phyloP scores from a whole-genome alignment of 2,888 invertebrate genomes.

The Apodemia hepburni region DNA sequence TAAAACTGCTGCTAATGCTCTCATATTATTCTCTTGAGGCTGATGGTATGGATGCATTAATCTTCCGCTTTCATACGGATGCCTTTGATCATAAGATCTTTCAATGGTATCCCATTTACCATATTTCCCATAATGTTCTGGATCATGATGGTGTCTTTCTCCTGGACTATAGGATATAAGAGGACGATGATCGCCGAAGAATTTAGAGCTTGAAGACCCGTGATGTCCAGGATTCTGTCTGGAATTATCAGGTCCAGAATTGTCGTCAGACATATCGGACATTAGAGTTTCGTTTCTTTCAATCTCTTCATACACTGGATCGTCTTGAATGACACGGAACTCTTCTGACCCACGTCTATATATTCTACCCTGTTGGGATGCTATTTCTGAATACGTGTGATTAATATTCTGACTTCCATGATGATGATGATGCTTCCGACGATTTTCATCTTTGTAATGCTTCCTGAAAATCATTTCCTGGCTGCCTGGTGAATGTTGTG shows the following conservation, averaged over 20 bases:
- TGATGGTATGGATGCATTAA: conserved; percentile 76
- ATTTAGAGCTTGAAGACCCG: conserved; percentile 81
- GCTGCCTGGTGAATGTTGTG: conserved; percentile 70
- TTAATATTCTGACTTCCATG: conserved; percentile 81
- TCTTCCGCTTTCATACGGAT: conserved; percentile 70
- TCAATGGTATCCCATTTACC: conserved; percentile 77
- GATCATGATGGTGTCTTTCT: conserved; percentile 76
- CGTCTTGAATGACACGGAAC: conserved; percentile 82
- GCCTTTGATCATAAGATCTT: conserved; percentile 68
- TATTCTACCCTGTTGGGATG: conserved; percentile 68
- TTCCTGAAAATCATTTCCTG: conserved; percentile 71
- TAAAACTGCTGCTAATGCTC: conserved; percentile 87
- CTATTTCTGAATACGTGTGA: conserved; percentile 89
- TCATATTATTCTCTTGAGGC: conserved; percentile 78
- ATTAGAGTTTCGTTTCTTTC: conserved; percentile 86
- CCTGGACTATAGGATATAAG: conserved; percentile 88
- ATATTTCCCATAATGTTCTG: conserved; percentile 70
- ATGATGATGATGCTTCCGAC: conserved; percentile 71
- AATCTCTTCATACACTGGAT: conserved; percentile 91
- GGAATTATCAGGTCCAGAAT: conserved; percentile 82
- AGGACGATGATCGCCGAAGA: conserved; percentile 90
- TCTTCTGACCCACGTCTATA: conserved; percentile 78
- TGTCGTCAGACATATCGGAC: conserved; percentile 89
- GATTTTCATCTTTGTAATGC: conserved; percentile 68
- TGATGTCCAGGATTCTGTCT: conserved; percentile 83